Conservation (phyloP, 1,140 invertebrate genomes). For the Philopotamus ludificatus region DNA sequence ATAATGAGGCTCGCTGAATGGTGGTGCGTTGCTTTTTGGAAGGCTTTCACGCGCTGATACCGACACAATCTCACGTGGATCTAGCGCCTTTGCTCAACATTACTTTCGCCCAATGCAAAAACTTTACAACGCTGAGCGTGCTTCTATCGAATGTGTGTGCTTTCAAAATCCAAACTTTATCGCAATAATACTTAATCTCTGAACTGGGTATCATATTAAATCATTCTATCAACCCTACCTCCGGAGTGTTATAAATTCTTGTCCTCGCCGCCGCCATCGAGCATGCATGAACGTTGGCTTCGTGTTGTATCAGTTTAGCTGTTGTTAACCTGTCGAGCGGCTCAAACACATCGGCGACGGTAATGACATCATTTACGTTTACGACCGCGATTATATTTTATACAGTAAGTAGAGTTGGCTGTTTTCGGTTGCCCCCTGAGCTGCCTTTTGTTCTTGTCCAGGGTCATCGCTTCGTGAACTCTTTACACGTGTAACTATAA, state of each 20-base stretch:
- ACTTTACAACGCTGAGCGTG: too few species aligned
- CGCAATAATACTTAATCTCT: too few species aligned
- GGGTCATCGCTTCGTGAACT: constrained; percentile 27
- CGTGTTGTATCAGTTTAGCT: too few species aligned
- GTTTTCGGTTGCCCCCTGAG: not conserved
- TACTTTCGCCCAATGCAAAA: too few species aligned
- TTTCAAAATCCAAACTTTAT: too few species aligned
- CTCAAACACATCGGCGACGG: not conserved
- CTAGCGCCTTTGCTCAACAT: too few species aligned
- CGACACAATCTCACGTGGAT: constrained; percentile 8
- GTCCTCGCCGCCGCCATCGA: too few species aligned
- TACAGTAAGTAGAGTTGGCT: not conserved
- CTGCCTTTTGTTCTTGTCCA: constrained; percentile 23
- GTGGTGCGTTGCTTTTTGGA: not conserved
- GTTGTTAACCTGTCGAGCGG: not conserved
- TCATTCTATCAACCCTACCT: too few species aligned
- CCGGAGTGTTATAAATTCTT: too few species aligned
- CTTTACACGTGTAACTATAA: constrained; percentile 12
- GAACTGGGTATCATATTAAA: too few species aligned
- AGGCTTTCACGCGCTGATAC: constrained; percentile 23
- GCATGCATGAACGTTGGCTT: too few species aligned
- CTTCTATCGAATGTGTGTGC: too few species aligned
- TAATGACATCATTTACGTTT: constrained; percentile 27
- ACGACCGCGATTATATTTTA: not conserved
- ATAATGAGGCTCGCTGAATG: constrained; percentile 4